Base-by-base conservation (phyloP, 1,140 invertebrate species). In the Idris sp. region DNA sequence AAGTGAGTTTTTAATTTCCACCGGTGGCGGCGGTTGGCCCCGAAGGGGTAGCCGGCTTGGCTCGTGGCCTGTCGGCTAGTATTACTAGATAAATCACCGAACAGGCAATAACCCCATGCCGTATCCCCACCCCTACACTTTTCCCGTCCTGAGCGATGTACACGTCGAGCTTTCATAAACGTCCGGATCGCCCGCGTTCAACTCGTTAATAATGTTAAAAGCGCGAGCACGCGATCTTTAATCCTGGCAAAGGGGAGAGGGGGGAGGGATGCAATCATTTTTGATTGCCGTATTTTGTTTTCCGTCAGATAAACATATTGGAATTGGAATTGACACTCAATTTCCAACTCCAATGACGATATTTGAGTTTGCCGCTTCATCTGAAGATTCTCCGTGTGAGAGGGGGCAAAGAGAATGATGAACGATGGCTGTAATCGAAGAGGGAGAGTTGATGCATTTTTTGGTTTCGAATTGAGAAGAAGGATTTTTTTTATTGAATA, bases 1-100 rank as follows among this genome's bases (percentile, higher is more conserved):
- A 86, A 87, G 86, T 86, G 84, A 86, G 84, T 87, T 87, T 87
- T 86, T 87, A 86, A 87, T 86, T 87, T 86, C 80, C 85, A 86
- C 75, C 80, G 77, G 78, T 83, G 80, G 75, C 81, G 81, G 79
- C 64, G 79, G 80, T 82, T 78, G 78, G 79, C 78, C 76, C 78
- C 76, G 79, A 83, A 80, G 83, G 80, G 81, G 81, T 80, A 76
- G 76, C 74, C 49, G 78, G 56, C 56, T 65, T 65, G 64, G 80
- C 81, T 81, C 82, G 83, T 81, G 82, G 81, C 83, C 85, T 85
- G 86, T 85, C 86, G 83, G 81, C 84, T 81, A 87, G 85, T 87
- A 87, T 87, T 87, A 86, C 86, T 87, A 87, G 86, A 87, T 87
- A 87, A 87, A 86, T 86, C 86, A 86, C 84, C 85, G 82, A 86